A percentile compares a stretch with the other conserved stretches of the same genome.
Conservation (phyloP, 2,113 vertebrate genomes). For the Geococcyx californianus region DNA sequence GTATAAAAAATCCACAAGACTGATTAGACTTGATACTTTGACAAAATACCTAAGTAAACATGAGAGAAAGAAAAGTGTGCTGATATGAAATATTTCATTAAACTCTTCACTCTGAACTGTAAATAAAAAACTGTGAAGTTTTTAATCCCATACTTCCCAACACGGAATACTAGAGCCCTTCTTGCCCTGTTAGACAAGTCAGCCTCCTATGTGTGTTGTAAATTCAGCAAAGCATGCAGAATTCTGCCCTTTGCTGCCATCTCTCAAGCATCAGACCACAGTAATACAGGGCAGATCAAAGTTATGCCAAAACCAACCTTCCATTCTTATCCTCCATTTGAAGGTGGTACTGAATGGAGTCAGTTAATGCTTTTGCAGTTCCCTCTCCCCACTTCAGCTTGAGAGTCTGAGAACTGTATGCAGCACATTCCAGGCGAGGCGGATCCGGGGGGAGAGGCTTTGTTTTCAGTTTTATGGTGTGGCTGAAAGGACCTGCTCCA, state of each 20-base stretch:
- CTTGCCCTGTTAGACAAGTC: neutral
- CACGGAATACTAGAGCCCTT: neutral
- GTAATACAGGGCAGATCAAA: neutral
- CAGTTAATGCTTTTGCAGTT: slow-evolving; percentile 81
- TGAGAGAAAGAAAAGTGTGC: neutral
- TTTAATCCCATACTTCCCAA: neutral
- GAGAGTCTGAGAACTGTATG: slow-evolving; percentile 95
- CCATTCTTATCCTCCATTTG: slow-evolving; percentile 93
- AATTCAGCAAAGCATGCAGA: neutral
- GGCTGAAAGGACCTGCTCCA: slow-evolving; percentile 94
- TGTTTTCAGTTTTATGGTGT: slow-evolving; percentile 95
- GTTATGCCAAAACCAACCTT: slow-evolving; percentile 77
- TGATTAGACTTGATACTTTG: neutral
- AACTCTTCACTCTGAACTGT: neutral
- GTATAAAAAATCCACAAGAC: neutral
- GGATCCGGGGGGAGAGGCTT: slow-evolving; percentile 94
- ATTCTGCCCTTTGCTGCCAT: neutral
- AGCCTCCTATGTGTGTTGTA: neutral
- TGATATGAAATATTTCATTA: neutral
- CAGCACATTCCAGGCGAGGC: slow-evolving; percentile 94
- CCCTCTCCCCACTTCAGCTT: slow-evolving; percentile 98
- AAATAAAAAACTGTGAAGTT: neutral
- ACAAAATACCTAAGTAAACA: neutral
- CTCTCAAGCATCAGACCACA: neutral
- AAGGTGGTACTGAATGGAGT: slow-evolving; percentile 93